phyloP scores from a whole-genome alignment of 1,140 invertebrate genomes.

The Anagrus nilaparvatae region DNA sequence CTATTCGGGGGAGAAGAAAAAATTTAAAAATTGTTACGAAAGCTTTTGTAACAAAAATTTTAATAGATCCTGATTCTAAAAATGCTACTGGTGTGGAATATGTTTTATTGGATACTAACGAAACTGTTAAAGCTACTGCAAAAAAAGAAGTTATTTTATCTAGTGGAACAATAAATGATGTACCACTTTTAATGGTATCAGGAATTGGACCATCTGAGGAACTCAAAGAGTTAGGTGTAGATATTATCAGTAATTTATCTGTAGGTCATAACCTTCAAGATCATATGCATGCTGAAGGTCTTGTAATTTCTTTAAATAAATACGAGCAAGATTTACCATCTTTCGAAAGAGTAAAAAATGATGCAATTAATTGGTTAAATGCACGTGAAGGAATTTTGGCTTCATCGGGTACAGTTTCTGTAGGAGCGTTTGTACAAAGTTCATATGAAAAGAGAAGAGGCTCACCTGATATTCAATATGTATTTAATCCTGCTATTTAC shows the following conservation, averaged over 20 bases:
- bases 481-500: not conserved
- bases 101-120: not conserved
- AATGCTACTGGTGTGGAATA: conserved; percentile 3
- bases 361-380: conserved; percentile 1
- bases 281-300: too few species aligned
- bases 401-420: not conserved
- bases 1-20: not conserved
- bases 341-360: too few species aligned
- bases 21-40: not conserved
- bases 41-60: not conserved
- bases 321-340: too few species aligned
- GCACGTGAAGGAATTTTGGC: not conserved
- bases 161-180: conserved; percentile 59
- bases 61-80: not conserved
- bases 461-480: not conserved
- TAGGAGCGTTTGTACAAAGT: not conserved
- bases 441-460: not conserved
- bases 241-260: conserved; percentile 38
- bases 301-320: too few species aligned
- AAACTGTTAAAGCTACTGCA: not conserved
- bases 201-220: conserved; percentile 50
- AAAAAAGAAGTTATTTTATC: conserved; percentile 54
- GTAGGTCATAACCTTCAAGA: conserved; percentile 51
- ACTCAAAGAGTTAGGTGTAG: conserved; percentile 35
- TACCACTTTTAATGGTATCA: conserved; percentile 62